Base-by-base conservation (phyloP, 2,888 invertebrate genomes). In the Morinoia aosen region DNA sequence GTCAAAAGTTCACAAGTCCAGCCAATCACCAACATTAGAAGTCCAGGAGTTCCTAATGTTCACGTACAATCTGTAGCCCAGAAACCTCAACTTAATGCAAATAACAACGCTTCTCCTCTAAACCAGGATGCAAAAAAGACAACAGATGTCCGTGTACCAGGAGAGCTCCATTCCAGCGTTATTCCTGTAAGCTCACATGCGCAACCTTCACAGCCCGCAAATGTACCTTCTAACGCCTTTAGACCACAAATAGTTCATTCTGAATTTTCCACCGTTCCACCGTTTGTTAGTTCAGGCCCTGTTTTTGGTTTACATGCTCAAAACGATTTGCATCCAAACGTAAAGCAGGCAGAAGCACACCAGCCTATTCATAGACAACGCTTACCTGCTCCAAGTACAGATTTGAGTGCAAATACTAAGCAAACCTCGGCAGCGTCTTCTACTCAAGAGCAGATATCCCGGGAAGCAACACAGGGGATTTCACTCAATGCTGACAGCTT, bases 181-280 rank as follows among this genome's bases (percentile, higher is more conserved):
- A 76, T 76, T 76, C 2, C 76, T 76, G 76, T 76, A 25, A 76
- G 8, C 19, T 76, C 76, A 76, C 90, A 90, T 39, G n/a, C 33
- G 40, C 40, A 39, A 14, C 90, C 40, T 40, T 4, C 40, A 48
- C 33, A 5, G 39, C 90, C 90, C 1, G 40, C 48, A 19, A 39
- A 14, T 14, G 90, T 90, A 10, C 40, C 90, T 90, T 90, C 90
- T 39, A 90, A 90, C 48, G 3, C 40, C 40, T 90, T 90, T 39
- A 76, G 25, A 76, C 76, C 76, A 76, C 76, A 76, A 76, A 76
- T 76, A 33, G 76, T 90, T 48, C 90, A 90, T 39, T 90, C 90
- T 40, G 40, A 90, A 40, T 90, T 90, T 40, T 90, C 90, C 8
- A 90, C 90, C 40, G 90, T 90, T 3, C 90, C 90, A 12, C 48